phyloP scores from a whole-genome alignment of 2,888 invertebrate species.

The Mallateleia sp. region DNA sequence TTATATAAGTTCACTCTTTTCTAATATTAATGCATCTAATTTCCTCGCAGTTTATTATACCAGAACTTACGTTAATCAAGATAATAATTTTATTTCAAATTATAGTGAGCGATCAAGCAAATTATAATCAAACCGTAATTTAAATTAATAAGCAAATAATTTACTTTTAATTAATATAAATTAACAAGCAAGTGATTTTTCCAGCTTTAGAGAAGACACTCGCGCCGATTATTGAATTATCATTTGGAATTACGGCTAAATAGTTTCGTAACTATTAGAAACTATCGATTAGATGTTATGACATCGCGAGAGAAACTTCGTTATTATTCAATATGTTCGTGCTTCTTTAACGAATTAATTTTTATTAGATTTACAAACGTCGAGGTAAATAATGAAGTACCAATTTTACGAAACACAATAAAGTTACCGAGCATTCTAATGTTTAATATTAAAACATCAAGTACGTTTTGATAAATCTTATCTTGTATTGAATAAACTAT shows the following conservation, averaged over 20 bases:
- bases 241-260: background rate
- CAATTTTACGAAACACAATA: no score
- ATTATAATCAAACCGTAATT: background rate
- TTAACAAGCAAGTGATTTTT: background rate
- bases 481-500: no score
- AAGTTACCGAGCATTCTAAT: no score
- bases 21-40: no score
- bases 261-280: background rate
- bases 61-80: background rate
- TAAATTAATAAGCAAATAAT: no score
- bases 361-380: background rate
- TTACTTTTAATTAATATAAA: no score
- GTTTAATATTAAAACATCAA: background rate
- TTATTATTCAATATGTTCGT: background rate
- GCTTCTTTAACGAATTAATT: background rate
- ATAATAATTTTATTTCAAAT: background rate
- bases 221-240: background rate
- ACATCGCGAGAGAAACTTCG: background rate
- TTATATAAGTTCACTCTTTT: no score
- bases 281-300: slow-evolving; percentile 2
- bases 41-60: background rate
- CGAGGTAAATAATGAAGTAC: background rate
- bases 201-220: background rate
- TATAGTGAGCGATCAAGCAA: background rate
- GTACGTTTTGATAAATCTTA: no score